Percentiles rank a stretch among this genome's conserved stretches.
Evolutionary conservation across 2,888 invertebrate genomes (phyloP).

Genomic region (Tyria jacobaeae): DNA sequence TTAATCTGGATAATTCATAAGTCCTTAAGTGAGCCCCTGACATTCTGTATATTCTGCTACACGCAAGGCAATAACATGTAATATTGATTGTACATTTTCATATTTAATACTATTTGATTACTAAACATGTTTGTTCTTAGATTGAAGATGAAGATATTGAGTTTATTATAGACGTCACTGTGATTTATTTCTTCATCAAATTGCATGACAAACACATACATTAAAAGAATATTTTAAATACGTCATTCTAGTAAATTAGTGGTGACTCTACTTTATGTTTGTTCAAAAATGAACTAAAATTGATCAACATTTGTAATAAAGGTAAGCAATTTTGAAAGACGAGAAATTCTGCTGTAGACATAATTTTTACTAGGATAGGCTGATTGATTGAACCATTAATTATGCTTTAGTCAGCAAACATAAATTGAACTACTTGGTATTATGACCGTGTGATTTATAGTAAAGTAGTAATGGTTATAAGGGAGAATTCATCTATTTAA

Average conservation of each 20-base stretch:
- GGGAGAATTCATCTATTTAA: not conserved
- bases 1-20: too few species aligned
- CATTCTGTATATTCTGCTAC: not conserved
- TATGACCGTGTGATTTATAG: not conserved
- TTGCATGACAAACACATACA: not conserved
- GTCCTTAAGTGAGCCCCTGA: too few species aligned
- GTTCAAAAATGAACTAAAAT: too few species aligned
- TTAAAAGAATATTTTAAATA: not conserved
- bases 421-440: slow-evolving; percentile 1
- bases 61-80: not conserved
- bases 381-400: not conserved
- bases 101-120: not conserved
- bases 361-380: not conserved
- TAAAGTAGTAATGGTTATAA: not conserved
- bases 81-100: not conserved
- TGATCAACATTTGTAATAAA: not conserved
- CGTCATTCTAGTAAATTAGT: not conserved
- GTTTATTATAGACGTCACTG: not conserved
- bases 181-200: not conserved
- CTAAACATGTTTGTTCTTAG: not conserved
- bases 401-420: not conserved
- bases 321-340: too few species aligned
- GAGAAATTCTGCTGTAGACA: too few species aligned
- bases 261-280: too few species aligned
- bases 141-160: not conserved